Percentiles rank a stretch among this genome's conserved stretches.
These are phyloP conservation scores for Exephanes ischioxanthus DNA, from an alignment of 2,888 invertebrate genomes.

Conservation along the genomic window DNA sequence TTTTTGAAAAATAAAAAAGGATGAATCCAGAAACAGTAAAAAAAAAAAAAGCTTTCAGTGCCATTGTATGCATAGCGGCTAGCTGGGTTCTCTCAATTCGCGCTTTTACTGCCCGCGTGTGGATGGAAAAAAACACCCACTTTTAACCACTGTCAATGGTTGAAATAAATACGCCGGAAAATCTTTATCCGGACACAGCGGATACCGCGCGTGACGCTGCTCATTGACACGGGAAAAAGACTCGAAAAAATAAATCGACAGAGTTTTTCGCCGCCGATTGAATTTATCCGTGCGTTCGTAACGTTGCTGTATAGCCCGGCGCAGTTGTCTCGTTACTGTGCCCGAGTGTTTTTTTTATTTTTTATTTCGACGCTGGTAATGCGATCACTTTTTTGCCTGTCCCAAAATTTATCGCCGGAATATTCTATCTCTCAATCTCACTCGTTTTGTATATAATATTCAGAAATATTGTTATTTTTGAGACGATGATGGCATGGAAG, in stretches of 20 bases:
- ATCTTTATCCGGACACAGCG: conserved; percentile 40
- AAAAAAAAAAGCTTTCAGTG: not conserved
- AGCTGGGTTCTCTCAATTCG: not conserved
- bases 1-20: not conserved
- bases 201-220: conserved; percentile 40
- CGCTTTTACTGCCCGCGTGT: not conserved
- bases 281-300: conserved; percentile 36
- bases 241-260: conserved; percentile 45
- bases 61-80: not conserved
- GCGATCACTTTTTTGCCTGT: conserved; percentile 31
- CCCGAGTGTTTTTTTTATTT: not conserved
- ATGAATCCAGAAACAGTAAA: not conserved
- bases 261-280: conserved; percentile 34
- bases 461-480: not conserved
- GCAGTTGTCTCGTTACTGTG: conserved; percentile 19
- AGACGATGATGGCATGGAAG: too few species aligned
- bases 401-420: conserved; percentile 5
- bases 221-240: conserved; percentile 43
- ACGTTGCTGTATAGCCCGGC: conserved; percentile 2
- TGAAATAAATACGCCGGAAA: conserved; percentile 51
- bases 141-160: conserved; percentile 33
- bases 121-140: conserved; percentile 5
- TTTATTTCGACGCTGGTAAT: conserved; percentile 7
- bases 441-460: conserved; percentile 12
- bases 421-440: not conserved